A percentile compares a stretch with the other conserved stretches of the same genome.
These are phyloP conservation scores for Scleropages formosus DNA, from an alignment of 2,797 vertebrate species.

Conservation along the genomic window DNA sequence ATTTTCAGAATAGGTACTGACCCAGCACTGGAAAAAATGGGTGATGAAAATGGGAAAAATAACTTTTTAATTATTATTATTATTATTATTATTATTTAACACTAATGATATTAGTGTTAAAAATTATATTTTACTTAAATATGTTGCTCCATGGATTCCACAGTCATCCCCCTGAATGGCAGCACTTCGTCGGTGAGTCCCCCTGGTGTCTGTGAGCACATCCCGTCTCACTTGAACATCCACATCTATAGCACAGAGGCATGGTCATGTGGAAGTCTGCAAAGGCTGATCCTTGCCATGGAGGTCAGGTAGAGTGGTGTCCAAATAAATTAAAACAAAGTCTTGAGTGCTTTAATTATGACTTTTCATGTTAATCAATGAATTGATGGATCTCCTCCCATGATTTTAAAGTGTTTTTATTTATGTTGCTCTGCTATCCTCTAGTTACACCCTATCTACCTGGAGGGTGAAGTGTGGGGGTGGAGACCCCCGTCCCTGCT, in stretches of 20 bases:
- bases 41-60: no score
- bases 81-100: no score
- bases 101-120: no score
- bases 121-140: no score
- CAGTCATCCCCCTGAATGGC: conserved; percentile 57
- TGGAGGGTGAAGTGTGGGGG: conserved; percentile 80
- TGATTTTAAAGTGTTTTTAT: not conserved
- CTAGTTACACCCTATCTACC: conserved; percentile 69
- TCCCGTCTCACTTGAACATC: conserved; percentile 78
- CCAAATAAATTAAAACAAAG: no score
- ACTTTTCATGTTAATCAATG: not conserved
- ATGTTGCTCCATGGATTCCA: not conserved
- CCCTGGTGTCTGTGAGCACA: conserved; percentile 65
- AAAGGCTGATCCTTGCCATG: conserved; percentile 71
- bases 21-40: no score
- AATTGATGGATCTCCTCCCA: not conserved
- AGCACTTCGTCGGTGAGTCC: conserved; percentile 42
- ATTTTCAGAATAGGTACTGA: no score
- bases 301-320: conserved; percentile 73
- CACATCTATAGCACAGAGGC: conserved; percentile 66
- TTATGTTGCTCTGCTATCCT: conserved; percentile 21
- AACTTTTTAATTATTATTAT: no score
- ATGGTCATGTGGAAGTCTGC: conserved; percentile 67
- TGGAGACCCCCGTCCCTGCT: conserved; percentile 56
- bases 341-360: not conserved